These are phyloP conservation scores for Gasterosteus nipponicus DNA, from an alignment of 2,113 vertebrate species.

Conservation along the genomic window DNA sequence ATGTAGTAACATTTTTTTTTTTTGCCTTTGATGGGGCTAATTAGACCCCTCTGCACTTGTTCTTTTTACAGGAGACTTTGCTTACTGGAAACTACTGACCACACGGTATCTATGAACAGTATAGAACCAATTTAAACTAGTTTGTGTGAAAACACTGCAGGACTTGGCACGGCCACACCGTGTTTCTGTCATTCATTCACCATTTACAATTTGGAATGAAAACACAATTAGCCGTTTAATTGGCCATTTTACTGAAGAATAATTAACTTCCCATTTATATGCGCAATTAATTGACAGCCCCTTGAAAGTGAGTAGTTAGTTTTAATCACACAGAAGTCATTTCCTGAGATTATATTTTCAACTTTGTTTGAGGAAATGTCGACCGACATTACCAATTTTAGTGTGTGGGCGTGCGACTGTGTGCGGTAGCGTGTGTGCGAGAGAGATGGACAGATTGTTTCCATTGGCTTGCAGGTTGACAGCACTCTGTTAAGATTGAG, in stretches of 20 bases:
- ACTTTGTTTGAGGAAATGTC: constrained; percentile 51
- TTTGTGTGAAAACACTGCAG: constrained; percentile 11
- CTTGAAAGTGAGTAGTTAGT: constrained; percentile 87
- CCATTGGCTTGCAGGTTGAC: constrained; percentile 3
- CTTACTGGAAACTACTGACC: not conserved
- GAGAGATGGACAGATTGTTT: not conserved
- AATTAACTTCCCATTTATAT: constrained; percentile 97
- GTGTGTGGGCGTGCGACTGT: not conserved
- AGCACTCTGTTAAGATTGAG: not conserved
- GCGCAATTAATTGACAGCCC: constrained; percentile 97
- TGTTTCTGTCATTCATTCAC: constrained; percentile 92
- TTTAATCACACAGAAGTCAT: constrained; percentile 85
- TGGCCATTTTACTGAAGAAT: constrained; percentile 96
- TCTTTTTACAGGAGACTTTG: not conserved
- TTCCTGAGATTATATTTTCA: constrained; percentile 64
- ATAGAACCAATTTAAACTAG: not conserved
- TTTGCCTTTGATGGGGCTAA: not conserved
- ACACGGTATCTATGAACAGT: not conserved
- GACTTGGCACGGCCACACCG: constrained; percentile 79
- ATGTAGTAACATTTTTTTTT: constrained; percentile 3
- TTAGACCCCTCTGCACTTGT: not conserved
- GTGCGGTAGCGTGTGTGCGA: not conserved
- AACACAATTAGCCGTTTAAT: constrained; percentile 98
- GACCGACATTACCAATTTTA: constrained; percentile 28
- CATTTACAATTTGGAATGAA: constrained; percentile 94